Evolutionary conservation across 2,797 vertebrate genomes (phyloP).

Genomic region (Clarias pachynema): DNA sequence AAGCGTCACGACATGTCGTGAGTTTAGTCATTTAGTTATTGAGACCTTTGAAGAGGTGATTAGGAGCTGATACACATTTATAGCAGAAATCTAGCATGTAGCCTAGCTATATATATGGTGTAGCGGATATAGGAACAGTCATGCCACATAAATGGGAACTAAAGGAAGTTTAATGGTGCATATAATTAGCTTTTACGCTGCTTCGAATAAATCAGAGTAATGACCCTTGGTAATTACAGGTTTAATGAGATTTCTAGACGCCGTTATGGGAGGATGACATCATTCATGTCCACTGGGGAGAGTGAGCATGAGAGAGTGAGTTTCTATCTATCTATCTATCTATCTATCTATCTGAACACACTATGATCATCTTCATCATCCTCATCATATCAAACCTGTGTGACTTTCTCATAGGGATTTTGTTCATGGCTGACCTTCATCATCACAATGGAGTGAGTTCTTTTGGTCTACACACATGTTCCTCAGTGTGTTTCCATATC

Average conservation of each 20-base stretch:
- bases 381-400: not conserved
- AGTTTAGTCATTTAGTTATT: not conserved
- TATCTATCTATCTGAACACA: not conserved
- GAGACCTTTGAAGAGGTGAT: not conserved
- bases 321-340: conserved; percentile 1
- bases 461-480: not conserved
- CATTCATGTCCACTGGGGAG: conserved; percentile 75
- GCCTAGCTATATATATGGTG: not conserved
- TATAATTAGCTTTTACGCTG: not conserved
- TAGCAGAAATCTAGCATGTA: not conserved
- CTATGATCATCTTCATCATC: conserved; percentile 8
- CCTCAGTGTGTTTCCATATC: too few species aligned
- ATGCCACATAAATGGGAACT: not conserved
- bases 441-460: conserved; percentile 89
- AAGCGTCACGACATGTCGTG: not conserved
- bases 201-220: not conserved
- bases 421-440: conserved; percentile 89
- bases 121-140: not conserved
- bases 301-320: conserved; percentile 79
- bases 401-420: conserved; percentile 76
- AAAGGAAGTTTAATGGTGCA: conserved; percentile 6
- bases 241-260: conserved; percentile 62
- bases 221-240: conserved; percentile 52
- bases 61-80: not conserved
- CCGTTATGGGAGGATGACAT: conserved; percentile 74